Evolutionary conservation across 2,888 invertebrate genomes (phyloP).

Genomic region (Coenonympha arcania): DNA sequence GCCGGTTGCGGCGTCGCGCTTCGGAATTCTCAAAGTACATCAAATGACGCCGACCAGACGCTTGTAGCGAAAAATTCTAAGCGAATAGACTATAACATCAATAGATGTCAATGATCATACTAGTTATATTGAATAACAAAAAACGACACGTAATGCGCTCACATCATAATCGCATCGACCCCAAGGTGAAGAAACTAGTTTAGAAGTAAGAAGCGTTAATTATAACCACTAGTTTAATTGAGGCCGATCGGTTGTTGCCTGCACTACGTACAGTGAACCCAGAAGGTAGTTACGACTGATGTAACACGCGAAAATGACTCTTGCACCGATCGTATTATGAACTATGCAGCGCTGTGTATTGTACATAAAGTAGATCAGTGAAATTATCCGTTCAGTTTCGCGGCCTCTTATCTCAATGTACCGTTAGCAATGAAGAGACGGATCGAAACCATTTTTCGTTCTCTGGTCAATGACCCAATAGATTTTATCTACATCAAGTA

Average conservation of each 20-base stretch:
- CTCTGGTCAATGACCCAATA: slow-evolving; percentile 24
- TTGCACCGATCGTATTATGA: slow-evolving; percentile 1
- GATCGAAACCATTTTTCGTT: slow-evolving; percentile 24
- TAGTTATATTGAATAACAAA: background rate
- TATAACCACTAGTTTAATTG: slow-evolving; percentile 15
- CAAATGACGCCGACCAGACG: too few relatives aligned
- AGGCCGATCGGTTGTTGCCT: slow-evolving; percentile 19
- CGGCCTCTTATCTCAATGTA: slow-evolving; percentile 25
- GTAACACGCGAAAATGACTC: background rate
- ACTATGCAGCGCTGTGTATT: slow-evolving; percentile 3
- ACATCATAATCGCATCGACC: slow-evolving; percentile 8
- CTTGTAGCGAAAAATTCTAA: too few relatives aligned
- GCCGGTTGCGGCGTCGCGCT: too few relatives aligned
- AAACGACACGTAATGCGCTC: slow-evolving; percentile 3
- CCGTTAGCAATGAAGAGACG: slow-evolving; percentile 23
- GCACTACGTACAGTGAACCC: slow-evolving; percentile 16
- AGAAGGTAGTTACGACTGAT: background rate
- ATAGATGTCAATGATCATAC: too few relatives aligned
- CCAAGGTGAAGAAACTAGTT: slow-evolving; percentile 13
- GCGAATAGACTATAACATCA: too few relatives aligned
- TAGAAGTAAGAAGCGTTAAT: slow-evolving; percentile 14
- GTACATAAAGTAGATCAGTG: slow-evolving; percentile 25
- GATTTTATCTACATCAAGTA: background rate
- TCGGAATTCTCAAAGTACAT: too few relatives aligned
- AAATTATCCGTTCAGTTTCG: slow-evolving; percentile 25